These are phyloP conservation scores for Xiphophorus maculatus DNA, from an alignment of 2,113 vertebrate species.

Conservation along the genomic window DNA sequence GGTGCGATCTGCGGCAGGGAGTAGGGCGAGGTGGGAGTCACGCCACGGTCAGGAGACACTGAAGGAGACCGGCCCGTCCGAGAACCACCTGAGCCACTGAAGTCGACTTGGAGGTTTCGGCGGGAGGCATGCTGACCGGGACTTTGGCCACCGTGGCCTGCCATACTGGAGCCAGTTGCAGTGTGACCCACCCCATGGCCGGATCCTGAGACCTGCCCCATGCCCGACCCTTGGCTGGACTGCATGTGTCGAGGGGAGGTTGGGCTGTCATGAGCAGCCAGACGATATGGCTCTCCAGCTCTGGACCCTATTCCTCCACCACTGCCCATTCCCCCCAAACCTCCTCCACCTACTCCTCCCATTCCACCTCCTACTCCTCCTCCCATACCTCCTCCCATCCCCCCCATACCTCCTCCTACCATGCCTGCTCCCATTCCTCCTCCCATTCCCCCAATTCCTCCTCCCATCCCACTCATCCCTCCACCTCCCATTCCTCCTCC, in stretches of 20 bases:
- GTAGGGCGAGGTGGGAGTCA: conserved; percentile 96
- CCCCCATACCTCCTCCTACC: conserved; percentile 23
- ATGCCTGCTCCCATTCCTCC: conserved; percentile 26
- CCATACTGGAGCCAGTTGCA: conserved; percentile 39
- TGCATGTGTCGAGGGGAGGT: conserved; percentile 70
- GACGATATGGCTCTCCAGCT: conserved; percentile 71
- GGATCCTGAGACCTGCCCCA: conserved; percentile 48
- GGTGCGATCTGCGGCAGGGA: conserved; percentile 96
- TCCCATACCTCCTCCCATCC: conserved; percentile 11
- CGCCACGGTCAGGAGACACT: conserved; percentile 87
- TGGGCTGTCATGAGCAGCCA: conserved; percentile 75
- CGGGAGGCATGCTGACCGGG: conserved; percentile 74
- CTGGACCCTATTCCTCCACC: conserved; percentile 68
- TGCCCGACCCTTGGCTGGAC: conserved; percentile 56
- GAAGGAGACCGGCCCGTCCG: conserved; percentile 78
- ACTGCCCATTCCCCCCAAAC: conserved; percentile 37
- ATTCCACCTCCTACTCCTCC: conserved; percentile 18
- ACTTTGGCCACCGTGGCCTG: conserved; percentile 61
- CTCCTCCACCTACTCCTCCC: conserved; percentile 29
- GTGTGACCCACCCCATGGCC: conserved; percentile 58
- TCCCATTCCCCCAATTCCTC: conserved; percentile 22
- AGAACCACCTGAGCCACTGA: conserved; percentile 63
- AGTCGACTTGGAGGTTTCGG: conserved; percentile 80
- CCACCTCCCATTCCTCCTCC: conserved; percentile 20
- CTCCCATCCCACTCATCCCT: conserved; percentile 22